Percentiles rank a stretch among this genome's conserved stretches.
Conservation (phyloP, 2,797 vertebrate species). For the Nasua narica region DNA sequence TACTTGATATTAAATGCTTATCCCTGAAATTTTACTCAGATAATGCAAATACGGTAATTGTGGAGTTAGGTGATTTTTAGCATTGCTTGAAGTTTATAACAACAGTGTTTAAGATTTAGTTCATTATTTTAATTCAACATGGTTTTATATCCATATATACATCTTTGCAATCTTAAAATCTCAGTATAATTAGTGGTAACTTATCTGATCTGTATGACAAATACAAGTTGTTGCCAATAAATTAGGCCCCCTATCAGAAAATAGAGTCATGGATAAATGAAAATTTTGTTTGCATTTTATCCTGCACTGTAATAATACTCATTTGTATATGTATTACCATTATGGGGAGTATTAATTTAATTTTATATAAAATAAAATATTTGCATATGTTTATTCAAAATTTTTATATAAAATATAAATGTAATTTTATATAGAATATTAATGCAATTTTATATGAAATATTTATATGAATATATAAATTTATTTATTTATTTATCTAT, state of each 20-base stretch:
- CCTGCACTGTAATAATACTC: not conserved
- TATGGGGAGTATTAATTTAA: not conserved
- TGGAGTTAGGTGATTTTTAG: slow-evolving; percentile 22
- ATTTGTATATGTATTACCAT: not conserved
- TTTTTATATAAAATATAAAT: not conserved
- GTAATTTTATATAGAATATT: not conserved
- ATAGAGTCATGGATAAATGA: not conserved
- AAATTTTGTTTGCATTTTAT: slow-evolving; percentile 36
- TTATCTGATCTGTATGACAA: not conserved
- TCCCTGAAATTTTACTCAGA: slow-evolving; percentile 48
- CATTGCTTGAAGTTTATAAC: slow-evolving; percentile 10
- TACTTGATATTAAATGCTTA: slow-evolving; percentile 48
- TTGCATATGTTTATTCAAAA: not conserved
- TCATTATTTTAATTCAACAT: slow-evolving; percentile 24
- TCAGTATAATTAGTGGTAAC: not conserved
- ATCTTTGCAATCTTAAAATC: not conserved
- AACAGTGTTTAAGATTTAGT: not conserved
- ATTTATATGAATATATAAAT: not conserved
- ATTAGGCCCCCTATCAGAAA: not conserved
- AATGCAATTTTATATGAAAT: not conserved
- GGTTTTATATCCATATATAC: not conserved
- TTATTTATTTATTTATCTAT: no score
- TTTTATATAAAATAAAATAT: not conserved
- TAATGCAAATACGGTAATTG: slow-evolving; percentile 32
- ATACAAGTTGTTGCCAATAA: slow-evolving; percentile 41